Evolutionary conservation across 2,888 invertebrate species (phyloP).

Genomic region (Thumatha senex): DNA sequence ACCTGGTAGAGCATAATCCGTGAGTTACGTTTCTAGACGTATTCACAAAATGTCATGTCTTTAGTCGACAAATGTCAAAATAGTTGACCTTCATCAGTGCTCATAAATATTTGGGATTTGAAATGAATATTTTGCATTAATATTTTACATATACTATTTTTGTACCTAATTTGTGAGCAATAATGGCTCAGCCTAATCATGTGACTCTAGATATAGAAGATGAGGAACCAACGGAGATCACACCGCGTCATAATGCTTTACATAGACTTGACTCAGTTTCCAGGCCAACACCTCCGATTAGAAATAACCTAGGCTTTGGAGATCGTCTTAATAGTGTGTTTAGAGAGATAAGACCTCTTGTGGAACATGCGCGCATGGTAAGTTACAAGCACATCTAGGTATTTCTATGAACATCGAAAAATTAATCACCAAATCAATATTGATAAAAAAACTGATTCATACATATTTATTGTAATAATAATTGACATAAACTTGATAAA

Average conservation of each 20-base stretch:
- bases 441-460: background rate
- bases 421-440: background rate
- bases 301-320: constrained; percentile 68
- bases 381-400: constrained; percentile 18
- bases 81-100: constrained; percentile 34
- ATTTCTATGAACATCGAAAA: too few species aligned
- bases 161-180: constrained; percentile 26
- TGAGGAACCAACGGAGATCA: constrained; percentile 54
- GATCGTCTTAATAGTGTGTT: constrained; percentile 77
- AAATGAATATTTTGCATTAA: constrained; percentile 31
- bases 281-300: constrained; percentile 55
- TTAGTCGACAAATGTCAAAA: background rate
- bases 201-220: constrained; percentile 72
- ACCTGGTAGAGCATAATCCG: too few species aligned
- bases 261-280: constrained; percentile 64
- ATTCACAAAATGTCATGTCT: constrained; percentile 9
- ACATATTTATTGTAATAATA: background rate
- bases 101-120: constrained; percentile 34
- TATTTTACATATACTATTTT: constrained; percentile 16
- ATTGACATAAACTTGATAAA: background rate
- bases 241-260: constrained; percentile 56
- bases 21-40: background rate
- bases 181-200: constrained; percentile 73
- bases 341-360: constrained; percentile 86
- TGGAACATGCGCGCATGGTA: constrained; percentile 85